phyloP scores from a whole-genome alignment of 1,140 invertebrate genomes.

The Drosophila nasuta region DNA sequence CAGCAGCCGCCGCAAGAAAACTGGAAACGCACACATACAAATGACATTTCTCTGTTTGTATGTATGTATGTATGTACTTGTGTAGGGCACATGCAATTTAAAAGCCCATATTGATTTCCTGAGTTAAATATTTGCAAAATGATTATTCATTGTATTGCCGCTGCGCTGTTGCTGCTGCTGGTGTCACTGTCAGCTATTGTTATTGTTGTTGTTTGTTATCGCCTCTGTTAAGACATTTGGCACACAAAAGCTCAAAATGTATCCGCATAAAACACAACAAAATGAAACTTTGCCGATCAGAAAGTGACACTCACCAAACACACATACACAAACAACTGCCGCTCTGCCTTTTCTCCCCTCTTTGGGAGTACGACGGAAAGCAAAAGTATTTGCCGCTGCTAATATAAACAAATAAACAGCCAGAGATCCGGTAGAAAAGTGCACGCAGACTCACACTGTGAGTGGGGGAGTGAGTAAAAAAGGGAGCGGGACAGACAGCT shows the following conservation, averaged over 20 bases:
- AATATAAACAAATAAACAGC: slow-evolving; percentile 81
- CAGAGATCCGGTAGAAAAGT: slow-evolving; percentile 67
- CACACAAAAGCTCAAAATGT: slow-evolving; percentile 40
- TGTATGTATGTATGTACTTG: slow-evolving; percentile 13
- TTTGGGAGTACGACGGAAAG: slow-evolving; percentile 61
- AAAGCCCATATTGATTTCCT: slow-evolving; percentile 53
- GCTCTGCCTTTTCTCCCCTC: slow-evolving; percentile 19
- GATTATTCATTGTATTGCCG: slow-evolving; percentile 38
- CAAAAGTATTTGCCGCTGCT: slow-evolving; percentile 75
- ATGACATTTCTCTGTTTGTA: not conserved
- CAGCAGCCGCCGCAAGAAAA: slow-evolving; percentile 42
- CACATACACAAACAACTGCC: slow-evolving; percentile 40
- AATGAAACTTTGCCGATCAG: slow-evolving; percentile 20
- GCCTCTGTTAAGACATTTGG: slow-evolving; percentile 42
- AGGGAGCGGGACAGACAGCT: slow-evolving; percentile 17
- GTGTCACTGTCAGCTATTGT: slow-evolving; percentile 6
- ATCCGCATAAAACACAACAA: slow-evolving; percentile 25
- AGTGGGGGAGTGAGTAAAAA: slow-evolving; percentile 28
- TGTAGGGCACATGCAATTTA: slow-evolving; percentile 42
- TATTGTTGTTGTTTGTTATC: slow-evolving; percentile 30
- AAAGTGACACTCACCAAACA: slow-evolving; percentile 33
- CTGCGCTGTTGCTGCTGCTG: slow-evolving; percentile 4
- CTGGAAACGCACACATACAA: slow-evolving; percentile 44
- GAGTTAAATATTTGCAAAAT: slow-evolving; percentile 63
- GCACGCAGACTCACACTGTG: slow-evolving; percentile 23